Evolutionary conservation across 1,140 invertebrate genomes (phyloP).

Genomic region (Drusus annulatus): DNA sequence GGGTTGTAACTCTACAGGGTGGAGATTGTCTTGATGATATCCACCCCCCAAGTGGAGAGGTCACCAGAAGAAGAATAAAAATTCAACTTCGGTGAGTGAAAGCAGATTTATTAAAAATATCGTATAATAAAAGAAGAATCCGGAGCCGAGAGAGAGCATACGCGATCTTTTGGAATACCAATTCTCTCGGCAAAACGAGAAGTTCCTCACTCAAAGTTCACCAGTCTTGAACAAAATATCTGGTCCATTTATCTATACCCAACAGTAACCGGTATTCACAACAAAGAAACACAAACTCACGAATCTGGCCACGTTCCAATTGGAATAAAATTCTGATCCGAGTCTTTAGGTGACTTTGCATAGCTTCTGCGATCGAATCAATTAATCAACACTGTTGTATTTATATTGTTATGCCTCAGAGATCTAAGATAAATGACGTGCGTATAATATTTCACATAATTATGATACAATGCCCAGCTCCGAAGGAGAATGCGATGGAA

Average conservation of each 20-base stretch:
- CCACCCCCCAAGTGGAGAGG: no score
- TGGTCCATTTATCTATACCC: not conserved
- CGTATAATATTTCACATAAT: no score
- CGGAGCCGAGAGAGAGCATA: not conserved
- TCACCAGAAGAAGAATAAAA: no score
- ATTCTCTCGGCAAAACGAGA: not conserved
- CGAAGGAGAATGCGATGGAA: not conserved
- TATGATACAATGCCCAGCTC: no score
- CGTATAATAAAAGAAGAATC: not conserved
- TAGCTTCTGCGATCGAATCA: not conserved
- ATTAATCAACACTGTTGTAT: not conserved
- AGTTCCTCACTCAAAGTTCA: not conserved
- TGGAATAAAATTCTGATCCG: slow-evolving; percentile 3
- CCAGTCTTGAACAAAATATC: not conserved
- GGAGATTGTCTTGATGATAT: no score
- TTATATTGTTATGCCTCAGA: no score
- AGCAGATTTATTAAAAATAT: not conserved
- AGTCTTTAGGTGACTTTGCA: not conserved
- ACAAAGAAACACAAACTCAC: slow-evolving; percentile 16
- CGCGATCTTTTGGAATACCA: not conserved
- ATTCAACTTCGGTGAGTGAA: not conserved
- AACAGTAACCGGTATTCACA: slow-evolving; percentile 26
- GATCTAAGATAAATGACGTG: no score
- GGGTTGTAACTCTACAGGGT: no score
- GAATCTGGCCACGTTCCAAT: slow-evolving; percentile 16